These are phyloP conservation scores for Lutjanus argentimaculatus DNA, from an alignment of 2,797 vertebrate species.

Conservation along the genomic window DNA sequence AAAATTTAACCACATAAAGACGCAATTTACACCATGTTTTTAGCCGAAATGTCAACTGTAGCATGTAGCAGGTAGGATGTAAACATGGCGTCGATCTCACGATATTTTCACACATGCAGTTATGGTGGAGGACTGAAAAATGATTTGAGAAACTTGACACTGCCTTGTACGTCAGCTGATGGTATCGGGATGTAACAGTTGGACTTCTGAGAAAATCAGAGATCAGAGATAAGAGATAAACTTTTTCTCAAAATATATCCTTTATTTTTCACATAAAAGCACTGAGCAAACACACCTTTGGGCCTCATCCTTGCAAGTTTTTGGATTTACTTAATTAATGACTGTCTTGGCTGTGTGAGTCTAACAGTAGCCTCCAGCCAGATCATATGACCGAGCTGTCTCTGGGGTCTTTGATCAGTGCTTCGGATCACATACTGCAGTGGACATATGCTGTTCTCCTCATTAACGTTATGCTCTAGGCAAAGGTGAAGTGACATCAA, in stretches of 20 bases:
- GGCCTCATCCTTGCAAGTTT: slow-evolving; percentile 20
- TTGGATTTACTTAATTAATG: slow-evolving; percentile 37
- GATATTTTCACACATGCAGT: no score
- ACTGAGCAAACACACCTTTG: background rate
- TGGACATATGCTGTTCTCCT: slow-evolving; percentile 51
- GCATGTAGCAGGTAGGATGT: no score
- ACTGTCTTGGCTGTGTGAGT: slow-evolving; percentile 23
- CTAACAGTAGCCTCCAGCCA: slow-evolving; percentile 24
- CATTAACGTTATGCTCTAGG: slow-evolving; percentile 34
- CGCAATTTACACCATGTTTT: no score
- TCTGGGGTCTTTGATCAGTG: slow-evolving; percentile 65
- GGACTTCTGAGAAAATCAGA: background rate
- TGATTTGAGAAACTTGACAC: background rate
- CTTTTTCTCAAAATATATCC: no score
- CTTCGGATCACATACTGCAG: slow-evolving; percentile 30
- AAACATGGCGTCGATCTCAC: no score
- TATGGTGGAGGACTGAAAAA: no score
- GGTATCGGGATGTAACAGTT: background rate
- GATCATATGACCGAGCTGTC: slow-evolving; percentile 58
- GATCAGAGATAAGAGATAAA: slow-evolving; percentile 4
- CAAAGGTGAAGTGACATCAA: slow-evolving; percentile 49
- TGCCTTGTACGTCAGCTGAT: background rate
- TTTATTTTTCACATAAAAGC: slow-evolving; percentile 14
- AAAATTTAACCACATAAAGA: no score
- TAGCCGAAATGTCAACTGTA: no score